Conservation (phyloP, 2,113 vertebrate species). For the Polypterus bichir region DNA sequence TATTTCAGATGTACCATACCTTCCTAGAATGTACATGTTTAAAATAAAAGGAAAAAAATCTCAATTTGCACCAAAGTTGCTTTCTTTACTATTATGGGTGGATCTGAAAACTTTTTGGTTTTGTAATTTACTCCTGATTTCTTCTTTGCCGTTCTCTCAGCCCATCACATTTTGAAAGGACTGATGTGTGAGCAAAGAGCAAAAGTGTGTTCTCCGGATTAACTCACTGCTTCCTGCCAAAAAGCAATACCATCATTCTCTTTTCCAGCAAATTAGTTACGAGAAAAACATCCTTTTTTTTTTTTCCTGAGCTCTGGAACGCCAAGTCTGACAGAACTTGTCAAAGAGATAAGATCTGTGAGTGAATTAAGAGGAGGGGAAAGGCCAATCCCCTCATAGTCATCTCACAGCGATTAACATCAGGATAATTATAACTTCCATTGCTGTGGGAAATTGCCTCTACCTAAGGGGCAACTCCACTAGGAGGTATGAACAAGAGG, state of each 20-base stretch:
- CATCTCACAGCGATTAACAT: constrained; percentile 53
- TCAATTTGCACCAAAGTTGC: too few species aligned
- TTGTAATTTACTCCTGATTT: too few species aligned
- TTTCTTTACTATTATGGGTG: too few species aligned
- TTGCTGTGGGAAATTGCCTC: constrained; percentile 43
- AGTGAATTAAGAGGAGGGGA: constrained; percentile 42
- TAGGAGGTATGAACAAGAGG: constrained; percentile 18
- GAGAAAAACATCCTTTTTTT: constrained; percentile 35
- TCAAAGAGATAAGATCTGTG: constrained; percentile 56
- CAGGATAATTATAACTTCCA: constrained; percentile 57
- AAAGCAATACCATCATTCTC: constrained; percentile 18
- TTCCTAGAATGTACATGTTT: too few species aligned
- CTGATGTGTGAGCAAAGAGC: too few species aligned
- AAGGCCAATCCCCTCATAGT: constrained; percentile 44
- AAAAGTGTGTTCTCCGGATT: neutral
- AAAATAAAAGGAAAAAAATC: too few species aligned
- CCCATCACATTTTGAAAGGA: too few species aligned
- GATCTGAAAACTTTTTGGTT: too few species aligned
- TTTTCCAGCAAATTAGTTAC: constrained; percentile 40
- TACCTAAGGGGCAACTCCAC: constrained; percentile 31
- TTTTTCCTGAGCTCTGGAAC: constrained; percentile 19
- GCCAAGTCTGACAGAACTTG: constrained; percentile 37
- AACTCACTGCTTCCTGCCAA: constrained; percentile 12
- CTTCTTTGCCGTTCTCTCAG: too few species aligned
- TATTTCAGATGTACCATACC: too few species aligned